Evolutionary conservation across 2,888 invertebrate genomes (phyloP), one percentile per base, ranked within the genome.

Genomic region (Lithophane ornitopus): DNA sequence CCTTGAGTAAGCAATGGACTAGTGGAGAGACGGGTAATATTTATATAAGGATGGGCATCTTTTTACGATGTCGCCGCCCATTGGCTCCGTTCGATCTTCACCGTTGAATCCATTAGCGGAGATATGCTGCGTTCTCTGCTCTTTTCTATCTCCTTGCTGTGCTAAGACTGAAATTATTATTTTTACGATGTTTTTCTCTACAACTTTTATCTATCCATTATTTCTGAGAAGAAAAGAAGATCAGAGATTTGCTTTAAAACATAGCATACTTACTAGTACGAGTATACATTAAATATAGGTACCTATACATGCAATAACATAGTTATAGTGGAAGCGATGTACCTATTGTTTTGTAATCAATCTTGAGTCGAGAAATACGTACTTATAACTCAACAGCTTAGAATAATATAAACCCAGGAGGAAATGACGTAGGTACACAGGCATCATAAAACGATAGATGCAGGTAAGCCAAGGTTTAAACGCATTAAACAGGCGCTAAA

Each of bases 401-500:
- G 61, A 76, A 22, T 11, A 41, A 46, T 28, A 34, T 34, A n/a
- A 72, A 59, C 41, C 6, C 39, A 66, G 41, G 7, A 49, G 12
- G 14, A 54, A 62, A 41, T 56, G 22, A 22, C 26, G 28, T 14
- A 46, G 22, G 26, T 3, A 8, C 19, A 49, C 19, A 49, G 19
- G 49, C 19, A 49, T 49, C 19, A 52, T 44, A 62, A 41, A 62
- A 74, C 49, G 11, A 44, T 41, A 9, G 4, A 54, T 41, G 14
- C 16, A 65, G 46, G 46, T 65, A 56, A 56, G 22, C 65, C 68
- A 82, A 70, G 58, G 46, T 49, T 71, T 77, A 67, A 63, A 22
- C 16, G 8, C 63, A 34, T 44, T 68, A 82, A 82, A 82, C 58
- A 34, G 19, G 39, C 19, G 63, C 63, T 69, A 49, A 68, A 71